A percentile compares a stretch with the other conserved stretches of the same genome.
These are phyloP conservation scores for Crocidura indochinensis DNA, from an alignment of 2,797 vertebrate genomes.

Conservation along the genomic window DNA sequence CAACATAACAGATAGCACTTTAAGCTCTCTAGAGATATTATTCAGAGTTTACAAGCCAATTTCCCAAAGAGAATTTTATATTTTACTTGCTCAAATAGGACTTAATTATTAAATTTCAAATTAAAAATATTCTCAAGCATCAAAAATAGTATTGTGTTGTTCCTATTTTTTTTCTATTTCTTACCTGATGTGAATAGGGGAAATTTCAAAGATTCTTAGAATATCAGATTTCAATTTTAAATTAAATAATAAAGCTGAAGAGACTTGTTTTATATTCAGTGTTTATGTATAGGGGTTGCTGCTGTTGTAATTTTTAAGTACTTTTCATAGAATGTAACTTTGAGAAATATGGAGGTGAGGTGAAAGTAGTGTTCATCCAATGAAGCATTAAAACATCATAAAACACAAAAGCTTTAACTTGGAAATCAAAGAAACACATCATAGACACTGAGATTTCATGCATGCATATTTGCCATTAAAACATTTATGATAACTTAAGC, in stretches of 20 bases:
- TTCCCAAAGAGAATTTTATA: constrained; percentile 34
- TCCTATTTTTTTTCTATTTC: constrained; percentile 6
- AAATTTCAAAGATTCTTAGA: constrained; percentile 45
- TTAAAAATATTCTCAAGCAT: constrained; percentile 40
- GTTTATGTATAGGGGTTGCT: too few species aligned
- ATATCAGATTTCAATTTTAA: constrained; percentile 41
- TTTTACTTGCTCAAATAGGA: constrained; percentile 1
- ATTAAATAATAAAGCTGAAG: too few species aligned
- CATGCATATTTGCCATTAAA: too few species aligned
- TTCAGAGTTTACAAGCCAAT: background rate
- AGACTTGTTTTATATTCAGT: background rate
- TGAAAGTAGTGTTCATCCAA: too few species aligned
- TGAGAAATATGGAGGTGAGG: too few species aligned
- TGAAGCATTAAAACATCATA: too few species aligned
- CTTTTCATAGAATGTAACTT: too few species aligned
- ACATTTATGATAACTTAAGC: too few species aligned
- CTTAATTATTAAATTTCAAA: background rate
- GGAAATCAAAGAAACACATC: too few species aligned
- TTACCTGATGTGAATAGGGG: background rate
- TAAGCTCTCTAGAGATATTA: constrained; percentile 29
- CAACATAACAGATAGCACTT: background rate
- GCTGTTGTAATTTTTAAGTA: too few species aligned
- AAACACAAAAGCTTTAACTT: too few species aligned
- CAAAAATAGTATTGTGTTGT: background rate
- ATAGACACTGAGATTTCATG: too few species aligned